Base-by-base conservation (phyloP, 2,888 invertebrate species). In the Acleris cristana region DNA sequence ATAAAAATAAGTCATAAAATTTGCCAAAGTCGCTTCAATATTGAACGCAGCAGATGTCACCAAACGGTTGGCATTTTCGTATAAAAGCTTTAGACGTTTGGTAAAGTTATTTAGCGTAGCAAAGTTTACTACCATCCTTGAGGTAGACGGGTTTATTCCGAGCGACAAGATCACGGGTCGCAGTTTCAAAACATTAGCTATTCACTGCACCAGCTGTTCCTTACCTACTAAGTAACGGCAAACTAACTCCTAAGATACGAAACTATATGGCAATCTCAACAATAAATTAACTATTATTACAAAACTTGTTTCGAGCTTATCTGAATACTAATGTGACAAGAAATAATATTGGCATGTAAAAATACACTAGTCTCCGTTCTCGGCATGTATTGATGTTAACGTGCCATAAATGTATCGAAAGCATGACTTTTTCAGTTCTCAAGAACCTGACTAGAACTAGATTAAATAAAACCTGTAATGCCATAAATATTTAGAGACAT, bases 1-100 rank as follows among this genome's bases (percentile, higher is more conserved):
- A 26, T 23, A 48, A 58, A 58, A 66, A 64, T 52, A 63, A 61
- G 61, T 60, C 63, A 67, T 69, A 64, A 71, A 60, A 62, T 55
- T 51, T 44, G 18, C 64, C 34, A 48, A 55, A 54, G n/a, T 45
- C 30, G 49, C 55, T 52, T 49, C 61, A 52, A 62, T 61, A 61
- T 66, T 55, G 30, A n/a, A 45, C 7, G 61, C 61, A 51, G 44
- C 66, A 66, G 66, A 56, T 66, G 61, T 61, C 54, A 30, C 51
- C 30, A 12, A 45, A 62, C 10, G 51, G 18, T 60, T 19, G 48
- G n/a, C 51, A 34, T 21, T 52, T 56, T 56, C 56, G 40, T 56
- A 52, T 60, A 60, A 55, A 61, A 45, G 30, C 30, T 45, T 7
- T 30, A 56, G 52, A n/a, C 54, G 48, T 49, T 30, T 26, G 14